Base-by-base conservation (phyloP, 2,797 vertebrate species). In the Kryptopterus vitreolus region DNA sequence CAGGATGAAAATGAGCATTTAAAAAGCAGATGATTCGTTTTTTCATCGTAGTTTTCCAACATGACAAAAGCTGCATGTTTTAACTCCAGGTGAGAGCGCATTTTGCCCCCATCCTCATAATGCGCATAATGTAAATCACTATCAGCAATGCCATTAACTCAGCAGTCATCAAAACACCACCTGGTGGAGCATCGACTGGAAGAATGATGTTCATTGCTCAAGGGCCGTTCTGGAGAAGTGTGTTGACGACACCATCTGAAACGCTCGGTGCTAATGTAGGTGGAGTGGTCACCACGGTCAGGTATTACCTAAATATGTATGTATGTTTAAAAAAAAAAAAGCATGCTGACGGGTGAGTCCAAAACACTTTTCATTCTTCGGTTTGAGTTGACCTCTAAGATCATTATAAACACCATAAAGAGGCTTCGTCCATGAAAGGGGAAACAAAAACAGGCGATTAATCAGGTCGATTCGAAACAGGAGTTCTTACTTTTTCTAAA, bases 231-330 rank as follows among this genome's bases (percentile, higher is more conserved):
- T 4, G 8, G 11, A 72, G 29, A n/a, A 12, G 53, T 71, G 33
- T 13, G 29, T 26, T n/a, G 5, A 35, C 1, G n/a, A 35, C 57
- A 35, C 22, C 29, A 38, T 16, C 22, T 24, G 52, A 55, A 50
- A 58, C 29, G 59, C 29, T 58, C 16, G 24, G 65, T 38, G 33
- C 35, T 80, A 78, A 78, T 82, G 31, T 80, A 81, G 76, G 70
- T 75, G 76, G 78, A 82, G 81, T 83, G 81, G 38, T 81, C 58
- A 76, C 53, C 48, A 68, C 78, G 65, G 35, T 53, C 55, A 76
- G 77, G 70, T 78, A 78, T 81, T 33, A 46, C 48, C 31, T 50
- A 66, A 80, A 81, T 57, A 73, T 35, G 53, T 74, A 74, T 73
- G 33, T 26, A 68, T 77, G 62, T 70, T n/a, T n/a, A n/a, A n/a